These are phyloP conservation scores for Pipistrellus pipistrellus DNA, from an alignment of 2,797 vertebrate species.

Conservation along the genomic window DNA sequence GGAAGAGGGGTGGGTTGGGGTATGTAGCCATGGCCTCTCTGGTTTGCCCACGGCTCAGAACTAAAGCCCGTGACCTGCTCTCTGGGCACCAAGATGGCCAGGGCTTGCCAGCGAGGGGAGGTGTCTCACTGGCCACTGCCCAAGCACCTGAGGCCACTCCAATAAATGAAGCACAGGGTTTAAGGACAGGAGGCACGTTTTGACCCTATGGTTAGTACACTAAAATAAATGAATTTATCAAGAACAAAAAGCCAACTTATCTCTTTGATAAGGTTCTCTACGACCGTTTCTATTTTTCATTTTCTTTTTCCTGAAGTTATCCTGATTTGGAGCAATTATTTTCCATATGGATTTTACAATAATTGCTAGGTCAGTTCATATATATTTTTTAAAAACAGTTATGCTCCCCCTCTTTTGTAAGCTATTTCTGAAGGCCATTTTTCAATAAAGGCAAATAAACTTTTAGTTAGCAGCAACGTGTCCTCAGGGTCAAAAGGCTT, in stretches of 20 bases:
- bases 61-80: not conserved
- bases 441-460: slow-evolving; percentile 47
- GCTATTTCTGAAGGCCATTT: slow-evolving; percentile 39
- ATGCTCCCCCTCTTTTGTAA: not conserved
- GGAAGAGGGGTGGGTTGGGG: not conserved
- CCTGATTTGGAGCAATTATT: not conserved
- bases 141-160: not conserved
- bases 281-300: not conserved
- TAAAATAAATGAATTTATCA: slow-evolving; percentile 40
- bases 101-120: not conserved
- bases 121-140: not conserved
- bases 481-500: slow-evolving; percentile 55
- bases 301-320: slow-evolving; percentile 38
- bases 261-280: slow-evolving; percentile 39
- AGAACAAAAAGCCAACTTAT: slow-evolving; percentile 53
- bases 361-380: not conserved
- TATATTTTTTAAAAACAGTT: not conserved
- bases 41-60: not conserved
- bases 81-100: not conserved
- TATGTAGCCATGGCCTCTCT: not conserved
- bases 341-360: slow-evolving; percentile 43
- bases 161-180: not conserved
- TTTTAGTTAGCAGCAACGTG: slow-evolving; percentile 42
- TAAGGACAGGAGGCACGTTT: not conserved
- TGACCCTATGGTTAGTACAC: slow-evolving; percentile 44